A percentile compares a stretch with the other conserved stretches of the same genome.
phyloP scores from a whole-genome alignment of 2,113 vertebrate species.

The Aegotheles bennettii region DNA sequence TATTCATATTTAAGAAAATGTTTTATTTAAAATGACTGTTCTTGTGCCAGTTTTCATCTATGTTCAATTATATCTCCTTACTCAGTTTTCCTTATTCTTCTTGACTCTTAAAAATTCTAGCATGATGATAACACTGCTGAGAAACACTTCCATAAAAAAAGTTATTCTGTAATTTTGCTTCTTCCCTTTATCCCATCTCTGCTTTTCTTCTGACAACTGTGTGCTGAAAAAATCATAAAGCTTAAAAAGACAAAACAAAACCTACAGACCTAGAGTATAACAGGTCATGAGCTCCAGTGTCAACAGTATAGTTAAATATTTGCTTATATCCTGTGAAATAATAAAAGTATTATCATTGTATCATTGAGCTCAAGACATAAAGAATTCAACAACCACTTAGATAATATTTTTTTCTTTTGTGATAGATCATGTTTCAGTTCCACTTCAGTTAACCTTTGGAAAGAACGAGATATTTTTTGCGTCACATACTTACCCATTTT shows the following conservation, averaged over 20 bases:
- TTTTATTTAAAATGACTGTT: conserved; percentile 21
- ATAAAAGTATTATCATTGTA: not conserved
- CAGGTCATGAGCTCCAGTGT: not conserved
- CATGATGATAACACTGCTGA: not conserved
- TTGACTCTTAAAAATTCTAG: not conserved
- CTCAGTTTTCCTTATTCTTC: not conserved
- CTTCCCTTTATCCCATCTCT: not conserved
- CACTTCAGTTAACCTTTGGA: conserved; percentile 73
- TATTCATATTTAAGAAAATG: conserved; percentile 10
- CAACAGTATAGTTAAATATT: not conserved
- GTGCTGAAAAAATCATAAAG: not conserved
- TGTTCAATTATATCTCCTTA: not conserved
- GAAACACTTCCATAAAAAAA: not conserved
- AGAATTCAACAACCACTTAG: conserved; percentile 2
- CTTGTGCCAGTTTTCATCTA: not conserved
- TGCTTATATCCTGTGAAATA: not conserved
- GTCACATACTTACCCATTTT: conserved; percentile 85
- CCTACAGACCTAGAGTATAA: not conserved
- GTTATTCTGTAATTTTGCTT: not conserved
- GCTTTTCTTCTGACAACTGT: not conserved
- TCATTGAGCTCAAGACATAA: conserved; percentile 18
- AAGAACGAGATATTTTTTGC: conserved; percentile 78
- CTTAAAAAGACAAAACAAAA: not conserved
- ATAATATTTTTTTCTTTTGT: conserved; percentile 10
- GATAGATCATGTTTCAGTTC: conserved; percentile 85